Conservation (phyloP, 2,888 invertebrate species). For the Perithous albicinctus region DNA sequence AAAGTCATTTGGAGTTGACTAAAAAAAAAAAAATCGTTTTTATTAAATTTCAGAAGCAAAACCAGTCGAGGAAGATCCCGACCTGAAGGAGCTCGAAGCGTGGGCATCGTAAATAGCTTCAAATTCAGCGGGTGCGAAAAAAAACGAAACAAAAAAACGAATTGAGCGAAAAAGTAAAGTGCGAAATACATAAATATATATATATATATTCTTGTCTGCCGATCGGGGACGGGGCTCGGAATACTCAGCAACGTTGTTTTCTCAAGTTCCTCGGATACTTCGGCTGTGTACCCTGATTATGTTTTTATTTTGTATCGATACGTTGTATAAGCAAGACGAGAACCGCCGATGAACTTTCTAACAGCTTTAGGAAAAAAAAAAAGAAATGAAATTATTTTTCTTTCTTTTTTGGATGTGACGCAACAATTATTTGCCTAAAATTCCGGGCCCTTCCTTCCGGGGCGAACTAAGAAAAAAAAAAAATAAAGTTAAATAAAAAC, state of each 20-base stretch:
- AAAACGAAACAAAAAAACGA: not conserved
- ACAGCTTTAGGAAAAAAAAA: conserved; percentile 10
- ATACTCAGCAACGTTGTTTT: conserved; percentile 10
- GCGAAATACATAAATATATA: not conserved
- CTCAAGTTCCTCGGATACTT: conserved; percentile 11
- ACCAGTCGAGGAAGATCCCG: conserved; percentile 89
- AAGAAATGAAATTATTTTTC: conserved; percentile 3
- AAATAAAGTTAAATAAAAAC: not conserved
- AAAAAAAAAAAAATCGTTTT: conserved; percentile 25
- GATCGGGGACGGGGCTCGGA: conserved; percentile 12
- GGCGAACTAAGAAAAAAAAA: not conserved
- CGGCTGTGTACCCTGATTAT: conserved; percentile 7
- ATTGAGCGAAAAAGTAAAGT: conserved; percentile 1
- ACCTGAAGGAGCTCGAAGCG: conserved; percentile 90
- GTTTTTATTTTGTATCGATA: not conserved
- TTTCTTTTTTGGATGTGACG: not conserved
- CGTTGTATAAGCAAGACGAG: not conserved
- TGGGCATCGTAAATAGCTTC: conserved; percentile 89
- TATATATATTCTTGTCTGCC: conserved; percentile 35
- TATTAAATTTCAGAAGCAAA: conserved; percentile 85
- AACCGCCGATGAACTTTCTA: conserved; percentile 17
- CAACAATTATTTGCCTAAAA: conserved; percentile 30
- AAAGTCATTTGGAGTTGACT: too few species aligned
- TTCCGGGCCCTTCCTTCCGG: not conserved
- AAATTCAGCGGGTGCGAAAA: not conserved